Evolutionary conservation across 2,113 vertebrate genomes (phyloP).

Genomic region (Talpa occidentalis): DNA sequence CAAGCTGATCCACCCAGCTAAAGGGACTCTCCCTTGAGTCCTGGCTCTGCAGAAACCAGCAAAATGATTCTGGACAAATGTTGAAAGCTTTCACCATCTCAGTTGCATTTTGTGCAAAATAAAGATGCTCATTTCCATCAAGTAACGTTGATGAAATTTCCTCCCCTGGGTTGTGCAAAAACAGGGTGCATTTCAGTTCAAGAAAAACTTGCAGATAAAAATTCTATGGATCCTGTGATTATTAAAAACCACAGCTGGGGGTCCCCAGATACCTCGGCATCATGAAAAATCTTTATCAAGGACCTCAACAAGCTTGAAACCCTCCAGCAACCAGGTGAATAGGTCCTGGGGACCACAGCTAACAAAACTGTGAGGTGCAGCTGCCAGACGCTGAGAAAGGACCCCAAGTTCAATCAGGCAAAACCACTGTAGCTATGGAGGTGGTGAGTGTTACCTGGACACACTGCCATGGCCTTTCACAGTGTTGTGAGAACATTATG

Average conservation of each 20-base stretch:
- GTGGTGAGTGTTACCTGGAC: neutral
- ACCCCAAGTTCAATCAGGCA: too few species aligned
- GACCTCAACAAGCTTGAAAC: neutral
- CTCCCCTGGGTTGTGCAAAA: neutral
- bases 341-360: neutral
- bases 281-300: neutral
- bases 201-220: neutral
- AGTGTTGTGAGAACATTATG: neutral
- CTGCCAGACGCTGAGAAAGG: neutral
- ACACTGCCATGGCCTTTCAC: too few species aligned
- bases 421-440: neutral
- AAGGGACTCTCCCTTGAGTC: neutral
- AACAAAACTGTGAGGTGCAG: too few species aligned
- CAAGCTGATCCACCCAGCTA: neutral
- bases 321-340: neutral
- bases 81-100: neutral
- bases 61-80: neutral
- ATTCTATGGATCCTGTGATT: neutral
- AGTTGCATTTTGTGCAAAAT: neutral
- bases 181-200: neutral
- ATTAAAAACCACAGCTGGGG: neutral
- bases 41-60: neutral
- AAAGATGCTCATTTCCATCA: neutral
- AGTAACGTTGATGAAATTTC: neutral
- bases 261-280: neutral